Evolutionary conservation across 2,797 vertebrate species (phyloP).

Genomic region (Clangula hyemalis): DNA sequence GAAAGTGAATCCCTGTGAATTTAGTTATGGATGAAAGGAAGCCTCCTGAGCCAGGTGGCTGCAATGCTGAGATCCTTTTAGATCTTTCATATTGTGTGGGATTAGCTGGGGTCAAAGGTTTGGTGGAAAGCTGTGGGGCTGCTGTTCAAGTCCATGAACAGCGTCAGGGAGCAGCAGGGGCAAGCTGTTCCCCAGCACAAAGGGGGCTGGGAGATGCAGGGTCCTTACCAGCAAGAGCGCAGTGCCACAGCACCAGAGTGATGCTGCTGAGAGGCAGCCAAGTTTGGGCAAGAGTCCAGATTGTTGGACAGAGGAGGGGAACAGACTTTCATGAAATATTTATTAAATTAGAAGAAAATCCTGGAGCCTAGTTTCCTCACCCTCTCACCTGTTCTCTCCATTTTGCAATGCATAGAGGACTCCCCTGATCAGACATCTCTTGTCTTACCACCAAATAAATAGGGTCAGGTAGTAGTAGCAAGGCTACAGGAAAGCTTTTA

Average conservation of each 20-base stretch:
- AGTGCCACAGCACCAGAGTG: rapidly evolving
- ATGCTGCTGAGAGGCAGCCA: neutral
- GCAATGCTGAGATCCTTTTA: neutral
- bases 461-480: neutral
- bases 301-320: neutral
- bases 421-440: neutral
- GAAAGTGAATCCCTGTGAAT: neutral
- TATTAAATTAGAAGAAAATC: neutral
- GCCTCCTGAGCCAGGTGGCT: neutral
- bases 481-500: neutral
- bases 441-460: neutral
- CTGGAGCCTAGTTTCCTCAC: neutral
- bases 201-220: neutral
- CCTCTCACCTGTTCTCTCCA: neutral
- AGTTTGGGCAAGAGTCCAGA: neutral
- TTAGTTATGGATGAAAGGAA: neutral
- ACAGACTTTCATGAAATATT: neutral
- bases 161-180: neutral
- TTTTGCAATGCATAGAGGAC: neutral
- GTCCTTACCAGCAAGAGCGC: neutral
- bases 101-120: neutral
- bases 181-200: neutral
- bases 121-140: neutral
- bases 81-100: rapidly evolving
- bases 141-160: rapidly evolving